Base-by-base conservation (phyloP, 1,140 invertebrate species). In the Heliconius congener region DNA sequence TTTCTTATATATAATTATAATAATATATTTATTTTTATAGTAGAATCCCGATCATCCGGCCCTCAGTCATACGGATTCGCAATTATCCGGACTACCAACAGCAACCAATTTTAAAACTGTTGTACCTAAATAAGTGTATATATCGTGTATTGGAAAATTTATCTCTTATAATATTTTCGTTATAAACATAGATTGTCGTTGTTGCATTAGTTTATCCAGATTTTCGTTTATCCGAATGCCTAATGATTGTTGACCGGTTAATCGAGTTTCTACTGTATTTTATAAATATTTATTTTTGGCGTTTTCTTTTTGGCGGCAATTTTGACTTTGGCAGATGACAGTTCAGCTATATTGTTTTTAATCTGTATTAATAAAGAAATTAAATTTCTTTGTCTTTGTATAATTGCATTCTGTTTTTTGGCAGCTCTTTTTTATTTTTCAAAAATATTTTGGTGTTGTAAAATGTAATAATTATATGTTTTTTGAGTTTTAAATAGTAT, bases 211-310 rank as follows among this genome's bases (percentile, higher is more conserved):
- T 16, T 16, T 46, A 46, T 46, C 3, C 13, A 46, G 16, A 46
- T 46, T 46, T 46, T 46, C 34, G 42, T 16, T 46, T 46, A 46
- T 46, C 42, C 42, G 3, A 46, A 46, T 46, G 42, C 42, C 42
- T 46, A 16, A 46, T 13, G 42, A 46, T 46, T 46, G 4, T 37
- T 37, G 13, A 16, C 42, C 42, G 13, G 42, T 16, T 16, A 46
- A 46, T 46, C 42, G 42, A 46, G 42, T 23, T 57, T 57, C 19
- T 66, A n/a, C 13, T 70, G 23, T 80, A 23, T 66, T 76, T 70
- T 82, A 70, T 83, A 82, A 80, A 80, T 82, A 80, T 70, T 76
- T 79, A 37, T n/a, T 13, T 74, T 46, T 37, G 18, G 57, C 30
- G 73, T 74, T 71, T 30, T 2, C 52, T 76, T 80, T 46, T 79